Conservation (phyloP, 2,113 vertebrate species). For the Hylia prasina region DNA sequence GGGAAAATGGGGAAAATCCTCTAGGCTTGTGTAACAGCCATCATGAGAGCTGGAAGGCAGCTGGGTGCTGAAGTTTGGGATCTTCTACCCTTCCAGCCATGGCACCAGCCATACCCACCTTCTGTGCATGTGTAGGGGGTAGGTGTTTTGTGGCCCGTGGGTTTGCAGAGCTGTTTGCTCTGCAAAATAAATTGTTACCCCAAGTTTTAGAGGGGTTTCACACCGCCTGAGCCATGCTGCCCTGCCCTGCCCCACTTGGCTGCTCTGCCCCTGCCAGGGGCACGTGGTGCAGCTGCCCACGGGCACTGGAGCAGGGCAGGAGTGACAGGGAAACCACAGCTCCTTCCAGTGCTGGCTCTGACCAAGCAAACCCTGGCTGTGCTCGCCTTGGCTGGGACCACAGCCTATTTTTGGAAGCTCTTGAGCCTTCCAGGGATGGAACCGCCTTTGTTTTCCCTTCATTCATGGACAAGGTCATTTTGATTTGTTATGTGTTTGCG, state of each 20-base stretch:
- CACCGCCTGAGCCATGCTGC: rapidly evolving
- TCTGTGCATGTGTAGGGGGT: rapidly evolving
- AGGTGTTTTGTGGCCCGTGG: background rate
- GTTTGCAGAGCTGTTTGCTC: too few relatives aligned
- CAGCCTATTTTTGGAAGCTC: constrained; percentile 54
- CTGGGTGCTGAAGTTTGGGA: background rate
- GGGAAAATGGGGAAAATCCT: background rate
- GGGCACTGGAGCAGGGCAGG: background rate
- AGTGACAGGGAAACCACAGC: rapidly evolving
- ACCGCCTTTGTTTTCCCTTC: background rate
- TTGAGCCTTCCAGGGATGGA: constrained; percentile 3
- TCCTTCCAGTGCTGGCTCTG: background rate
- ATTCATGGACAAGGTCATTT: background rate
- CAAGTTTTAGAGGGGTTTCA: background rate
- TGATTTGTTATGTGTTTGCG: background rate
- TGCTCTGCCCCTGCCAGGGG: background rate
- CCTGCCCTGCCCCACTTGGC: background rate
- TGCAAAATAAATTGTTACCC: background rate
- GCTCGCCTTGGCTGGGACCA: background rate
- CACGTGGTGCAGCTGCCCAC: rapidly evolving
- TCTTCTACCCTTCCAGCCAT: background rate
- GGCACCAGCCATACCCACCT: background rate
- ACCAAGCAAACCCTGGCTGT: background rate
- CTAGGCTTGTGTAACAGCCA: too few relatives aligned
- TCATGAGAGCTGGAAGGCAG: background rate